phyloP scores from a whole-genome alignment of 2,113 vertebrate species.

The Mugil cephalus region DNA sequence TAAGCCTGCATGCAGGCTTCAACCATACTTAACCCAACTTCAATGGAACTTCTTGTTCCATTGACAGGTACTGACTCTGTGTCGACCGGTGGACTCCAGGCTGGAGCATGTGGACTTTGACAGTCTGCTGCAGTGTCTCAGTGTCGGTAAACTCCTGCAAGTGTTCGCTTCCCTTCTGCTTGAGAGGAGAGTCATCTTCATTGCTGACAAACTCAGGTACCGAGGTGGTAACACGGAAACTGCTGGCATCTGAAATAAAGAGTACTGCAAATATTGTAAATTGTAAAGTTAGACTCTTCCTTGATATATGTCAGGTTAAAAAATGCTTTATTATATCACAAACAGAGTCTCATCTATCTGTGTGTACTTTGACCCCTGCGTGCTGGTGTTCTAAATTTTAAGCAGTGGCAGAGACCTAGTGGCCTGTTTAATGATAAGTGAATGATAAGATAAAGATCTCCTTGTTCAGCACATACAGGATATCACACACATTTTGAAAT shows the following conservation, averaged over 20 bases:
- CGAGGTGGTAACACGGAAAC: background rate
- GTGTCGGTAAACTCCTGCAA: constrained; percentile 86
- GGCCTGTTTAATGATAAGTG: constrained; percentile 14
- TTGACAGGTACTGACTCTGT: constrained; percentile 91
- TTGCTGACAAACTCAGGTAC: constrained; percentile 95
- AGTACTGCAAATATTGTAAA: no score
- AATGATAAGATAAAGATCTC: constrained; percentile 23
- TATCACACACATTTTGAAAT: background rate
- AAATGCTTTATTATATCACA: background rate
- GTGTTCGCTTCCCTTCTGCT: constrained; percentile 96
- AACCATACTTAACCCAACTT: background rate
- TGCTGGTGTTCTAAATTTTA: background rate
- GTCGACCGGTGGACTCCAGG: constrained; percentile 93
- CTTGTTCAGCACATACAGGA: background rate
- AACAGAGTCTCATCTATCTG: background rate
- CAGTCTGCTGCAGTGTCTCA: constrained; percentile 92
- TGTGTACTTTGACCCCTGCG: constrained; percentile 23
- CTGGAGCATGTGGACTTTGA: constrained; percentile 97
- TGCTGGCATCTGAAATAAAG: no score
- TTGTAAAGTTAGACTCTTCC: no score
- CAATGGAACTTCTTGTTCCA: background rate
- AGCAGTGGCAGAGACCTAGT: background rate
- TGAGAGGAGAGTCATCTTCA: constrained; percentile 96
- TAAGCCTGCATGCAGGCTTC: no score
- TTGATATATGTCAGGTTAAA: background rate